Base-by-base conservation (phyloP, 2,797 vertebrate genomes). In the Myotis myotis region DNA sequence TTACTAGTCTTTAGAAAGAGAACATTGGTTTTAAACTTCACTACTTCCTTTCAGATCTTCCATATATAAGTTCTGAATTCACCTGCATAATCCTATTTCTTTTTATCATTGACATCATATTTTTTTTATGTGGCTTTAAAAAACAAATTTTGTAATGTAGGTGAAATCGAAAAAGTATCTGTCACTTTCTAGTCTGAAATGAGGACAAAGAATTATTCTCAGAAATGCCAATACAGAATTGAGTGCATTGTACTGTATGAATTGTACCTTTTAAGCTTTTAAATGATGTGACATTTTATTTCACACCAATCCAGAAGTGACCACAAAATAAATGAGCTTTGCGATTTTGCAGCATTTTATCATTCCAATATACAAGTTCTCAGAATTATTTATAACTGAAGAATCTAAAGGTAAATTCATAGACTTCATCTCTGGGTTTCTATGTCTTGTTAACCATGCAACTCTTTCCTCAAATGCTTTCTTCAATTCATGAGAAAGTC, bases 231-330 rank as follows among this genome's bases (percentile, higher is more conserved):
- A 60, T 16, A 64, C 5, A 57, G 36, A 80, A 85, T 66, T 87
- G 44, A 93, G 72, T 72, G 86, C 76, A 94, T 87, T 93, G 81
- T 51, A 55, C 47, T 85, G 7, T 41, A 79, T 44, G 36, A 91
- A 90, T 92, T 94, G 60, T 2, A 78, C 74, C 28, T 62, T 95
- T 93, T 92, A 83, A 91, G 51, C 33, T 89, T 83, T 90, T 86
- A 96, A 91, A 60, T 91, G 68, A 83, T 86, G 60, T 95, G 94
- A 64, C 93, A 87, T 91, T 96, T 96, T 87, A 94, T 95, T 96
- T 90, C 87, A 64, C 38, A 51, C 68, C 55, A 79, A 74, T 95
- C 25, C 17, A 80, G 41, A 85, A 92, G 30, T 90, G 87, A 87
- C 41, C 66, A 76, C 22, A 85, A 96, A 94, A 87, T 92, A 91